Base-by-base conservation (phyloP, 2,888 invertebrate genomes). In the Entomobrya proxima region DNA sequence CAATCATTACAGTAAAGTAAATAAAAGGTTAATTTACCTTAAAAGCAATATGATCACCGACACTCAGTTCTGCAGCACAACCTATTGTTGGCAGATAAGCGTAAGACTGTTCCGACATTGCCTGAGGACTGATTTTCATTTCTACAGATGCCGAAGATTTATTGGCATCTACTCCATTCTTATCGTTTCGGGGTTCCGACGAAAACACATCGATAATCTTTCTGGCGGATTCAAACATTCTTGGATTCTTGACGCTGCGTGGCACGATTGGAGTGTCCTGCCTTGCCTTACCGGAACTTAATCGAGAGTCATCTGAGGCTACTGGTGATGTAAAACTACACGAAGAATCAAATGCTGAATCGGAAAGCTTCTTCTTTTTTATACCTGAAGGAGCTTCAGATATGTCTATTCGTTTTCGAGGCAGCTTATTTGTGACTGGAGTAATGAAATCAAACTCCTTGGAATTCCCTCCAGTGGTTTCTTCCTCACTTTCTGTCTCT, bases 191-290 rank as follows among this genome's bases (percentile, higher is more conserved):
- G 18, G n/a, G n/a, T n/a, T 18, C 74, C 15, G 18, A 32, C 11
- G 37, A 3, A 35, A 21, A 79, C 2, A 24, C 67, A 27, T 67
- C 30, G 2, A 82, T 2, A 32, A 82, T 82, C 27, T 82, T 82
- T 35, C 76, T 55, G 0, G 50, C 82, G 2, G 61, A 32, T 5
- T 86, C 77, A 67, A 81, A 80, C 6, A 69, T 35, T 27, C 32
- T 81, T 0, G 85, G 86, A 52, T 88, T 88, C 69, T 61, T 86
- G 1, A 86, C 24, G 11, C 86, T 81, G 37, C 86, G 74, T 2
- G 88, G 86, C 2, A 88, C 72, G 24, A 78, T 82, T 15, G 88
- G 88, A 11, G 88, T 88, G 24, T 88, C 88, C 37, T 64, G 83
- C 0, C 86, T 47, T n/a, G 32, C 44, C 18, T 86, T 86, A 0